A percentile compares a stretch with the other conserved stretches of the same genome.
Evolutionary conservation across 2,888 invertebrate genomes (phyloP).

Genomic region (Xestia ashworthii): DNA sequence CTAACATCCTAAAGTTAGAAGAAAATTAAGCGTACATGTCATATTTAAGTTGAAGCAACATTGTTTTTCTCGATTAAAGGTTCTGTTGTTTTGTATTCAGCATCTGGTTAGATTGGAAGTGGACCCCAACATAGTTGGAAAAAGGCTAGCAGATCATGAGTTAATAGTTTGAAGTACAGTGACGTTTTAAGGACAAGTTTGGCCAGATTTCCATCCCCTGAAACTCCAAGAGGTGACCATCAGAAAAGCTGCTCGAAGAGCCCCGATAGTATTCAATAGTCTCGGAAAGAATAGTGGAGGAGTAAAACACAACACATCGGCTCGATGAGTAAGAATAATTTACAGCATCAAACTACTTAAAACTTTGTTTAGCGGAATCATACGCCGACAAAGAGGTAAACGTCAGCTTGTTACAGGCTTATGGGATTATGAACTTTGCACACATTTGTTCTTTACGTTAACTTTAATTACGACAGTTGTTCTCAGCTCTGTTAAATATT

Average conservation of each 20-base stretch:
- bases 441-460: slow-evolving; percentile 22
- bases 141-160: neutral
- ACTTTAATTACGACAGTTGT: slow-evolving; percentile 26
- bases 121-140: too few species aligned
- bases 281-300: neutral
- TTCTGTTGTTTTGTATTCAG: too few species aligned
- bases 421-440: slow-evolving; percentile 35
- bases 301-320: neutral
- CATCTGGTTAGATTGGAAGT: too few species aligned
- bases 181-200: neutral
- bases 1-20: neutral
- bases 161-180: neutral
- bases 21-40: too few species aligned
- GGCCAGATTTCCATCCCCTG: neutral
- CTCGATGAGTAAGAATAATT: slow-evolving; percentile 6
- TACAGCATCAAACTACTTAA: slow-evolving; percentile 4
- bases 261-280: neutral
- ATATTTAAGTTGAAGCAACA: neutral
- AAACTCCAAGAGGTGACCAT: neutral
- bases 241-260: neutral
- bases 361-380: slow-evolving; percentile 14
- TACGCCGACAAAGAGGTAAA: slow-evolving; percentile 8
- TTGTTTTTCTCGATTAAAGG: neutral
- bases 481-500: slow-evolving; percentile 11
- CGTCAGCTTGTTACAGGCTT: slow-evolving; percentile 19